Percentiles rank a stretch among this genome's conserved stretches.
These are phyloP conservation scores for Ginglymostoma cirratum DNA, from an alignment of 2,113 vertebrate genomes.

Conservation along the genomic window DNA sequence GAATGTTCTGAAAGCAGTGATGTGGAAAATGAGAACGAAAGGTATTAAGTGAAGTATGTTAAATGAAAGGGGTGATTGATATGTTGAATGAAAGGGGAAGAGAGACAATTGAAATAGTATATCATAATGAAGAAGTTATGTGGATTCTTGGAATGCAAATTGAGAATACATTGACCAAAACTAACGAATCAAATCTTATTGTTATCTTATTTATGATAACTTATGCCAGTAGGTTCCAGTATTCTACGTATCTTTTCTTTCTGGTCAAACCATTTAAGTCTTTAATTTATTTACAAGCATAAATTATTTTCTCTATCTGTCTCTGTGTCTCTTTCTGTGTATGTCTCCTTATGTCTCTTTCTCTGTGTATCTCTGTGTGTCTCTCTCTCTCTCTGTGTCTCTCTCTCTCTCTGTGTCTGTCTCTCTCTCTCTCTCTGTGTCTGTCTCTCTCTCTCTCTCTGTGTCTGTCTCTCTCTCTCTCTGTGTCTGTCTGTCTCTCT, in stretches of 20 bases:
- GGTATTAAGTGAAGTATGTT: neutral
- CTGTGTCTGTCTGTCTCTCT: no score
- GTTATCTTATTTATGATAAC: neutral
- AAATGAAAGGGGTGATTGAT: neutral
- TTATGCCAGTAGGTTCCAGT: neutral
- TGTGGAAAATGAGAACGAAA: neutral
- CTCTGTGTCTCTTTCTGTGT: neutral
- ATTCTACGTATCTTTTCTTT: neutral
- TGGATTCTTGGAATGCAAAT: neutral
- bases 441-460: no score
- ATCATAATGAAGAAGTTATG: neutral
- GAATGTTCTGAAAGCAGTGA: neutral
- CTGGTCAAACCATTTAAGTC: neutral
- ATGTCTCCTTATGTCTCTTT: no score
- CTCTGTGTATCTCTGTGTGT: no score
- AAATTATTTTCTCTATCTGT: neutral
- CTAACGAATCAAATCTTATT: neutral
- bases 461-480: neutral
- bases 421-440: no score
- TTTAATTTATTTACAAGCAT: neutral
- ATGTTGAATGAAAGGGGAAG: neutral
- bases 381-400: no score
- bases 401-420: no score
- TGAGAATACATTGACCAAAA: neutral
- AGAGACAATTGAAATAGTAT: neutral